Evolutionary conservation across 1,140 invertebrate species (phyloP).

Genomic region (Ooceraea biroi): DNA sequence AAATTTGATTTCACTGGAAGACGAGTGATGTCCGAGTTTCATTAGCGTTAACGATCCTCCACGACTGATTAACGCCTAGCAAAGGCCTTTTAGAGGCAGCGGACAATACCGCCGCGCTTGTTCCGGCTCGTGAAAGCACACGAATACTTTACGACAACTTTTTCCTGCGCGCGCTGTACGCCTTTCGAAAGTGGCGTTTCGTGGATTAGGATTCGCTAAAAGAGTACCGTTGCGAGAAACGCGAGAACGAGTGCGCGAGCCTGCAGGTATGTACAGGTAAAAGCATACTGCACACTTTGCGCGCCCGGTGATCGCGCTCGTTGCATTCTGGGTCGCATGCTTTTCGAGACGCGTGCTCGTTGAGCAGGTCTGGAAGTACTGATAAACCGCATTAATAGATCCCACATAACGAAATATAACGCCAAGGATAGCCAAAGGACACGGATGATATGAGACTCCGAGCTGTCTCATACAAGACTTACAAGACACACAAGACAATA

Average conservation of each 20-base stretch:
- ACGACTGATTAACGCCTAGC: neutral
- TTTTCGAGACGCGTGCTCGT: conserved; percentile 68
- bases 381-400: conserved; percentile 49
- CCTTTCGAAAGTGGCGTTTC: conserved; percentile 70
- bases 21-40: neutral
- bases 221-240: conserved; percentile 71
- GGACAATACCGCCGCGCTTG: conserved; percentile 44
- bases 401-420: neutral
- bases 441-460: neutral
- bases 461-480: no score
- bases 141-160: conserved; percentile 17
- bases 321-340: conserved; percentile 78
- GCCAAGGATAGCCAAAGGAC: neutral
- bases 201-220: conserved; percentile 65
- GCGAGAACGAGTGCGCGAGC: conserved; percentile 19
- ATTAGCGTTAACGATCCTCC: neutral
- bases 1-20: neutral
- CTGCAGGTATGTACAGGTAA: neutral
- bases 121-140: conserved; percentile 50
- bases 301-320: conserved; percentile 65
- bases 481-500: no score
- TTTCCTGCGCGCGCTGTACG: conserved; percentile 44
- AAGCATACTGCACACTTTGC: conserved; percentile 19
- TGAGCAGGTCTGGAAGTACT: conserved; percentile 15
- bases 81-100: neutral